Base-by-base conservation (phyloP, 2,888 invertebrate species). In the Prenolepis imparis region DNA sequence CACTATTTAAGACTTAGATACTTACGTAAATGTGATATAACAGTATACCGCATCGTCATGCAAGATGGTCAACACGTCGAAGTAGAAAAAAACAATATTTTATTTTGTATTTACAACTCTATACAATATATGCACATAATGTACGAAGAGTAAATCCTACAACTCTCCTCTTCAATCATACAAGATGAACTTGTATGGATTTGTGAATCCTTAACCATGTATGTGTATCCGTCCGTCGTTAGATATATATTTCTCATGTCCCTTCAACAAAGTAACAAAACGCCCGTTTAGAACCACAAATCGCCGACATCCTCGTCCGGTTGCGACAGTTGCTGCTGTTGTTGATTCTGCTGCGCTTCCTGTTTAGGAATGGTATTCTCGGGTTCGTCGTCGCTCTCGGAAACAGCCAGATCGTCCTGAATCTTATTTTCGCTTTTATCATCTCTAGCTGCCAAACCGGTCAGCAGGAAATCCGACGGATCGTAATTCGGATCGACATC, bases 401-500 rank as follows among this genome's bases (percentile, higher is more conserved):
- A 97, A 52, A 97, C 97, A 39, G 97, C 97, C 81, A 97, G 95
- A 95, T 97, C 97, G 84, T 97, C 97, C 89, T 97, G 96, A 75
- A 97, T 97, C 91, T 96, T 97, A 86, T 95, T 95, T 77, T 95
- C 95, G 72, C 94, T 91, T 88, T 95, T 94, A 64, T 95, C 93
- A 5, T 95, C 93, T 84, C 94, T 90, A 3, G 92, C 93, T 48
- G 95, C 94, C 61, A 96, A 93, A 44, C 95, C 95, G 24, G 96
- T 96, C 94, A 97, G 95, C 72, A 98, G 95, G 93, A 98, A 98
- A 94, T 98, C 98, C 0, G 98, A 97, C 0, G 98, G 98, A 95
- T 98, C 98, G 94, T 98, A 98, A 92, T 97, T 97, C 0, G 97
- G 97, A 95, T 98, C 98, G 32, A 97, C 96, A 90, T 97, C 97